Percentiles rank a stretch among this genome's conserved stretches.
phyloP scores from a whole-genome alignment of 2,888 invertebrate genomes.

The Sclerodermus sp. region DNA sequence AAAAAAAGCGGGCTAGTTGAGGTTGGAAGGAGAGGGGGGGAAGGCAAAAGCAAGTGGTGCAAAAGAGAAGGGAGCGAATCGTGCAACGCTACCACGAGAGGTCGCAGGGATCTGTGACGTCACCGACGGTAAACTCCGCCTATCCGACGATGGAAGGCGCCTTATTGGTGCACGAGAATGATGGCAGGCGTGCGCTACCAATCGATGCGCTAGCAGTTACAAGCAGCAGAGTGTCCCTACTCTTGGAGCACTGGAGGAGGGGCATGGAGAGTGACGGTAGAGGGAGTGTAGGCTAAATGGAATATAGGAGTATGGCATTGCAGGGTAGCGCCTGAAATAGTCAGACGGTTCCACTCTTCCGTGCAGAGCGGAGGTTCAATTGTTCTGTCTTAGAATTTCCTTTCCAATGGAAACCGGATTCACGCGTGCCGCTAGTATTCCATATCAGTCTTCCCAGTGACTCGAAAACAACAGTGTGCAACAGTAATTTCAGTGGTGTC shows the following conservation, averaged over 20 bases:
- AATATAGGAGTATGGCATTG: no score
- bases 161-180: conserved; percentile 50
- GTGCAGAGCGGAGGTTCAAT: conserved; percentile 56
- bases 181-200: conserved; percentile 55
- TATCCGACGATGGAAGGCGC: conserved; percentile 20
- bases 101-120: conserved; percentile 43
- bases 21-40: conserved; percentile 1
- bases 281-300: no score
- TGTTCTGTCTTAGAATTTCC: no score
- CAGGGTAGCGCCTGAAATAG: no score
- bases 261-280: conserved; percentile 27
- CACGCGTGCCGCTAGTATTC: no score
- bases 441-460: no score
- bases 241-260: no score
- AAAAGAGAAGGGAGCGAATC: conserved; percentile 8
- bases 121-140: conserved; percentile 40
- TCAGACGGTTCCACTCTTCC: conserved; percentile 50
- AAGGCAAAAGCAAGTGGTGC: conserved; percentile 6
- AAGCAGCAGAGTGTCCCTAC: conserved; percentile 3
- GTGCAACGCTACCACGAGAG: conserved; percentile 37
- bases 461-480: no score
- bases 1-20: conserved; percentile 5
- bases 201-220: no score
- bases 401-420: no score
- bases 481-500: no score